Evolutionary conservation across 2,113 vertebrate species (phyloP).

Genomic region (Thunnus maccoyii): DNA sequence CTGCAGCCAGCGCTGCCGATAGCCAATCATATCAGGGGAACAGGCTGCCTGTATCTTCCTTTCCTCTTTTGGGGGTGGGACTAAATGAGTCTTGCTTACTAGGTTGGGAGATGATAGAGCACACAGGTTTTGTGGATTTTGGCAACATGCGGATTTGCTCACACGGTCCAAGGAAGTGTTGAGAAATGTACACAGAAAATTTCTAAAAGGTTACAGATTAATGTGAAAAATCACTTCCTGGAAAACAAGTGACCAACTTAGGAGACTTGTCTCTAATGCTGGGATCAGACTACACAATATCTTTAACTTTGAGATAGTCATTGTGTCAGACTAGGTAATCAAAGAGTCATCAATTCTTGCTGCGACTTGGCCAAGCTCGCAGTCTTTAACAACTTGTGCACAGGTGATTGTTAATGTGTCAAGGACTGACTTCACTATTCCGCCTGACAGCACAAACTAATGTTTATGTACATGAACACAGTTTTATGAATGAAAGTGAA

Average conservation of each 20-base stretch:
- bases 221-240: no score
- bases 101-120: constrained; percentile 66
- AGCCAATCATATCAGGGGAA: constrained; percentile 81
- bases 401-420: no score
- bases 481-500: no score
- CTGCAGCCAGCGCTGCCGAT: constrained; percentile 84
- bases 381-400: no score
- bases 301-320: background rate
- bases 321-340: background rate
- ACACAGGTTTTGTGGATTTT: constrained; percentile 58
- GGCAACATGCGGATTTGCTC: constrained; percentile 22
- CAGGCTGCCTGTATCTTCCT: constrained; percentile 73
- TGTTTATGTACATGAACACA: no score
- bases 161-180: constrained; percentile 8
- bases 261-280: background rate
- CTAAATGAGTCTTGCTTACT: constrained; percentile 70
- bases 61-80: constrained; percentile 71
- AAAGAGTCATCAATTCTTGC: background rate
- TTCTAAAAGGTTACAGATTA: no score
- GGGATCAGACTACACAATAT: constrained; percentile 35
- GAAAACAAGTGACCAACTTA: no score
- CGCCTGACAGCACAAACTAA: no score
- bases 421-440: no score
- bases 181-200: no score
- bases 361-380: no score